These are phyloP conservation scores for Tetragonisca angustula DNA, from an alignment of 2,888 invertebrate genomes.

Conservation along the genomic window DNA sequence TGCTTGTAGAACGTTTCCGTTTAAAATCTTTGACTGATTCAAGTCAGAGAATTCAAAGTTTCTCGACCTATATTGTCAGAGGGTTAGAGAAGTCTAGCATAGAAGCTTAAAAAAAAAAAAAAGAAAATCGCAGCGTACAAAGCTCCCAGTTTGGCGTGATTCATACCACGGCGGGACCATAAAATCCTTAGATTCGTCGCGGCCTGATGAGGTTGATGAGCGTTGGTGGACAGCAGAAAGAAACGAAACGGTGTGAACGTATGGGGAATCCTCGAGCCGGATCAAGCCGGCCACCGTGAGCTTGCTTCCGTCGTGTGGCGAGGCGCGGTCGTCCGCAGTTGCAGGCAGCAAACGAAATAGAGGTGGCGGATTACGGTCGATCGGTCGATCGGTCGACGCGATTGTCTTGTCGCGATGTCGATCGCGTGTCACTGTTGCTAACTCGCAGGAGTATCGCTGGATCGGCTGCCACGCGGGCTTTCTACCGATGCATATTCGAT, in stretches of 20 bases:
- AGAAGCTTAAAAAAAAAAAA: background rate
- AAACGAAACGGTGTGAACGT: constrained; percentile 35
- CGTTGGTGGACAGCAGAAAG: constrained; percentile 67
- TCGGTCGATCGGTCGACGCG: constrained; percentile 47
- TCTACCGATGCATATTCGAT: background rate
- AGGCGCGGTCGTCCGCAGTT: constrained; percentile 33
- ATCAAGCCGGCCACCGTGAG: constrained; percentile 26
- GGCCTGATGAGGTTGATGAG: constrained; percentile 67
- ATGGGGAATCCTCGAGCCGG: constrained; percentile 35
- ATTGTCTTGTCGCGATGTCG: constrained; percentile 68
- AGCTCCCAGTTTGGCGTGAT: background rate
- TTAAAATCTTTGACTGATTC: too few species aligned
- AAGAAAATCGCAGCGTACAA: background rate
- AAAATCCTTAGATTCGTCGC: constrained; percentile 36
- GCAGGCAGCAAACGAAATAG: constrained; percentile 32
- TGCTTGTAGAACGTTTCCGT: too few species aligned
- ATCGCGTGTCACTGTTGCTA: constrained; percentile 56
- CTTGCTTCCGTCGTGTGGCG: constrained; percentile 23
- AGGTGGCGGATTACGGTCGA: constrained; percentile 55
- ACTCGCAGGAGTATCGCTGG: constrained; percentile 37
- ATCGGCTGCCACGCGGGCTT: background rate
- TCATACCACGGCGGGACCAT: background rate
- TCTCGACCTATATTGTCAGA: too few species aligned
- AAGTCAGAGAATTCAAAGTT: too few species aligned
- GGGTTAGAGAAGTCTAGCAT: background rate